Conservation (phyloP, 1,140 invertebrate species). For the Whitmania pigra region DNA sequence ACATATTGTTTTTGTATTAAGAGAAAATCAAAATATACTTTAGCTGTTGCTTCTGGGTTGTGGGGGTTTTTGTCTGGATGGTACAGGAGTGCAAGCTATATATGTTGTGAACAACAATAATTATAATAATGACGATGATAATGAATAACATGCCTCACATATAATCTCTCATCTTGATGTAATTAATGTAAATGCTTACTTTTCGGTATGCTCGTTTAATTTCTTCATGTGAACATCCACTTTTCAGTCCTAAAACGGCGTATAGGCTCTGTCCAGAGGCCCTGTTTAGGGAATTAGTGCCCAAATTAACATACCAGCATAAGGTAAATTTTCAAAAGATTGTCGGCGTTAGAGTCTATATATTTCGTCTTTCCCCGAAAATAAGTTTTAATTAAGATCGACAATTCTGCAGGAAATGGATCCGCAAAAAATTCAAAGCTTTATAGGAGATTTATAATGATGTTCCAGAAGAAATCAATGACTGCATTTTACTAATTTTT, state of each 20-base stretch:
- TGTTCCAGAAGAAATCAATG: too few relatives aligned
- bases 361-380: too few relatives aligned
- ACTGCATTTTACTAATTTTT: too few relatives aligned
- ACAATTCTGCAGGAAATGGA: too few relatives aligned
- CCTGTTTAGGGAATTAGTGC: constrained; percentile 21
- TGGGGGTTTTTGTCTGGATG: constrained; percentile 86
- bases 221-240: constrained; percentile 33
- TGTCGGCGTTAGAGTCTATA: too few relatives aligned
- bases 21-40: constrained; percentile 27
- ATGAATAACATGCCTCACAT: background rate
- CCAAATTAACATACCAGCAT: too few relatives aligned
- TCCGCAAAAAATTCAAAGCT: too few relatives aligned
- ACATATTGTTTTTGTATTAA: background rate
- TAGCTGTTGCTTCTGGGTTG: constrained; percentile 34
- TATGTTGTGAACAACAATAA: too few relatives aligned
- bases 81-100: constrained; percentile 76
- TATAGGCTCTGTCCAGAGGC: constrained; percentile 34
- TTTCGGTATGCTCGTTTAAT: constrained; percentile 39
- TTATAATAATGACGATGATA: too few relatives aligned
- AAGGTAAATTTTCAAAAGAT: too few relatives aligned
- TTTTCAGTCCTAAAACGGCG: constrained; percentile 33
- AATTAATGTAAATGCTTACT: constrained; percentile 27
- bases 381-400: too few relatives aligned
- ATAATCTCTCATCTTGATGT: background rate
- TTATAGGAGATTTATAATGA: too few relatives aligned